Percentiles rank a stretch among this genome's conserved stretches.
Evolutionary conservation across 1,140 invertebrate genomes (phyloP).

Genomic region (Caerostris darwini): DNA sequence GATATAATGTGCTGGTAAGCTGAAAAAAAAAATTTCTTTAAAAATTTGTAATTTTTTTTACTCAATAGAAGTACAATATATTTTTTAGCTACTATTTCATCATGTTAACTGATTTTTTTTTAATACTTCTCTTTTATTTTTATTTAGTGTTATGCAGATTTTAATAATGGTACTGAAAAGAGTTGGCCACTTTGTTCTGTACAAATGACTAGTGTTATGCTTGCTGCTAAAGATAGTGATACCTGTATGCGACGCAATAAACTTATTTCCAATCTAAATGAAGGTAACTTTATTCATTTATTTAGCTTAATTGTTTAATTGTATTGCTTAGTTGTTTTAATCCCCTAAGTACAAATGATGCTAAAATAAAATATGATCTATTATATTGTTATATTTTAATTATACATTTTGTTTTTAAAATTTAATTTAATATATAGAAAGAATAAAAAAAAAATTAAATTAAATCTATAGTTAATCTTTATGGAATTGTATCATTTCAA

Average conservation of each 20-base stretch:
- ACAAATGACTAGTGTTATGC: constrained; percentile 93
- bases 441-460: too few relatives aligned
- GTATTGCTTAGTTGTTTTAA: too few relatives aligned
- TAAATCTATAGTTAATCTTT: too few relatives aligned
- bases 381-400: too few relatives aligned
- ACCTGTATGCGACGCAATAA: constrained; percentile 88
- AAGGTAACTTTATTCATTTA: constrained; percentile 79
- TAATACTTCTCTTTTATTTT: not conserved
- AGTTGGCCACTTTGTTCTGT: constrained; percentile 91
- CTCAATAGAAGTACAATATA: not conserved
- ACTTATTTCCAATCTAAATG: constrained; percentile 82
- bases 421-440: too few relatives aligned
- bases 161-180: constrained; percentile 86
- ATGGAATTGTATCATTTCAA: too few relatives aligned
- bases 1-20: too few relatives aligned
- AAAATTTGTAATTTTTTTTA: not conserved
- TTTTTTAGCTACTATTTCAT: not conserved
- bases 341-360: too few relatives aligned
- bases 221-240: constrained; percentile 90
- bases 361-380: too few relatives aligned
- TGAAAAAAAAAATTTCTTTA: too few relatives aligned
- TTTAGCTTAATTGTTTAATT: too few relatives aligned
- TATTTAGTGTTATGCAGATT: constrained; percentile 84
- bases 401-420: too few relatives aligned
- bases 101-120: not conserved